Percentiles rank a stretch among this genome's conserved stretches.
These are phyloP conservation scores for Sebastes itinus DNA, from an alignment of 2,797 vertebrate species.

Conservation along the genomic window DNA sequence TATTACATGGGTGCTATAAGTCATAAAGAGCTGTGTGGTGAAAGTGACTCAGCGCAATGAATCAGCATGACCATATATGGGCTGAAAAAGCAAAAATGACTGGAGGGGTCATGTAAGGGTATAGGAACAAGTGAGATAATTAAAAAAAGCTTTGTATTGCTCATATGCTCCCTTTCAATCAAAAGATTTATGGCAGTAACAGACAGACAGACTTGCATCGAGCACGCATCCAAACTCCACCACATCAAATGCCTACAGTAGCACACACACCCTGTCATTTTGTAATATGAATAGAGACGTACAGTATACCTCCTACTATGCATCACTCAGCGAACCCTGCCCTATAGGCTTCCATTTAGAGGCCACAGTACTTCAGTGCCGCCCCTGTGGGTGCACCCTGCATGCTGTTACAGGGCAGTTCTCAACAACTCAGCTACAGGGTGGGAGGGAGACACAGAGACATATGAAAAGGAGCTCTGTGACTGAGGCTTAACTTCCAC, in stretches of 20 bases:
- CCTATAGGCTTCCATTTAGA: conserved; percentile 37
- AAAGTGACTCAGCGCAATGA: background rate
- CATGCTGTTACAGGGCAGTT: conserved; percentile 31
- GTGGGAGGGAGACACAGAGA: conserved; percentile 32
- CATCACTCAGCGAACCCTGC: conserved; percentile 32
- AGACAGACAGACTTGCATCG: conserved; percentile 44
- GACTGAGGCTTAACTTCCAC: conserved; percentile 35
- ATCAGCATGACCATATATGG: background rate
- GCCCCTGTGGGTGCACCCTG: conserved; percentile 33
- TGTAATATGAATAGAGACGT: conserved; percentile 51
- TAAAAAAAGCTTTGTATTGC: background rate
- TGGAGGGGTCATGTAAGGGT: background rate
- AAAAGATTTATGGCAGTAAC: conserved; percentile 1
- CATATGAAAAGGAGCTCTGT: conserved; percentile 70
- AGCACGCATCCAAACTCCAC: conserved; percentile 30
- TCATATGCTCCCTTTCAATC: conserved; percentile 9
- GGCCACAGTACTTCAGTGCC: conserved; percentile 22
- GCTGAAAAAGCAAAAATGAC: background rate
- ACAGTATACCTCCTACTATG: conserved; percentile 40
- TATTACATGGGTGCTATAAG: background rate
- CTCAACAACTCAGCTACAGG: conserved; percentile 17
- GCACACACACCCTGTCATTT: conserved; percentile 64
- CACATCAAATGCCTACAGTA: conserved; percentile 51
- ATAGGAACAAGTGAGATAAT: background rate
- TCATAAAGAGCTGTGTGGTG: background rate